A percentile compares a stretch with the other conserved stretches of the same genome.
These are phyloP conservation scores for Sterrhoptilus dennistouni DNA, from an alignment of 2,113 vertebrate species.

Conservation along the genomic window DNA sequence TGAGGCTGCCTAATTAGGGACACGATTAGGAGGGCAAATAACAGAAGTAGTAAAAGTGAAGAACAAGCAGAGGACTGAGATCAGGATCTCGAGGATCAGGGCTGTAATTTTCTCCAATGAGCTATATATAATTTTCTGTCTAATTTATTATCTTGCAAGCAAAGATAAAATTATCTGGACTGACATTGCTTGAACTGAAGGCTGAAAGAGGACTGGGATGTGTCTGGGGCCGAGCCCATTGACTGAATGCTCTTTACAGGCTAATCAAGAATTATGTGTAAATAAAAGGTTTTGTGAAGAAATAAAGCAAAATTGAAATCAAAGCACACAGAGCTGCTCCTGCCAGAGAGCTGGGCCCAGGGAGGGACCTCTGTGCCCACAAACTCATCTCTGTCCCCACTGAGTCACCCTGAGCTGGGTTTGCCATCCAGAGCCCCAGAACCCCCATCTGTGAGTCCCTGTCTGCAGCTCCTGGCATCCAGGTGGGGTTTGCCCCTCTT, in stretches of 20 bases:
- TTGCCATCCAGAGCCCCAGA: not conserved
- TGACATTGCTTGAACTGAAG: not conserved
- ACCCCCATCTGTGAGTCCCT: not conserved
- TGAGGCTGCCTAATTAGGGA: not conserved
- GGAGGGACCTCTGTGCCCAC: not conserved
- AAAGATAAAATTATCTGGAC: not conserved
- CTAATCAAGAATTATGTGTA: not conserved
- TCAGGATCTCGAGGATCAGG: not conserved
- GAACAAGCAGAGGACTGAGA: not conserved
- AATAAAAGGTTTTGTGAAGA: not conserved
- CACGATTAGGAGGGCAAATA: not conserved
- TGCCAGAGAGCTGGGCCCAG: not conserved
- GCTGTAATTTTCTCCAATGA: not conserved
- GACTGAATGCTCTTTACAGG: not conserved
- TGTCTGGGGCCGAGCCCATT: not conserved
- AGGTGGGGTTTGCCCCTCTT: not conserved
- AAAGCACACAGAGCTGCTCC: not conserved
- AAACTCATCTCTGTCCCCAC: fast-evolving
- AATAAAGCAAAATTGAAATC: not conserved
- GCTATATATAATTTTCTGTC: not conserved
- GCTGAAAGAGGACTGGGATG: not conserved
- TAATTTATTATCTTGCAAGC: not conserved
- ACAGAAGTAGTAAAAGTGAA: not conserved
- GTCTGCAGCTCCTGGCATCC: not conserved
- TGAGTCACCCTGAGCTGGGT: not conserved